Percentiles rank a stretch among this genome's conserved stretches.
Evolutionary conservation across 2,113 vertebrate genomes (phyloP).

Genomic region (Trematomus loennbergii): DNA sequence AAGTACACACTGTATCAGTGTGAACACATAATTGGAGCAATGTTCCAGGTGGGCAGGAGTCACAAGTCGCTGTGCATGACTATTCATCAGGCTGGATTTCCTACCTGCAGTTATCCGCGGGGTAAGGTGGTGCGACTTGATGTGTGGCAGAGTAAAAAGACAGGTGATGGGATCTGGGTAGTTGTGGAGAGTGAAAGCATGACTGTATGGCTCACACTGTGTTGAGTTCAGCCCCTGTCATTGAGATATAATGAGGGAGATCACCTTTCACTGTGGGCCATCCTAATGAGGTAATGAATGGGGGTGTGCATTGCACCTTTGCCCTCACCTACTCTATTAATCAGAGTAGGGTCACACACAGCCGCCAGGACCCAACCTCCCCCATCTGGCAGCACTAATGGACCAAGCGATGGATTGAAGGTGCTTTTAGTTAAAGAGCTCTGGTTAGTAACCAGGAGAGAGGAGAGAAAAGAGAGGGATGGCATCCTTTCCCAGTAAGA

Average conservation of each 20-base stretch:
- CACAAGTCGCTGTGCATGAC: neutral
- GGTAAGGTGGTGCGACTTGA: slow-evolving; percentile 60
- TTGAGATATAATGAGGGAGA: slow-evolving; percentile 81
- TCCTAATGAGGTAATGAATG: slow-evolving; percentile 85
- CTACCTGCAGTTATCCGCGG: slow-evolving; percentile 38
- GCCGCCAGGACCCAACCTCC: slow-evolving; percentile 70
- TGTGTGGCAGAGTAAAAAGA: slow-evolving; percentile 49
- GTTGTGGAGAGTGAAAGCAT: slow-evolving; percentile 44
- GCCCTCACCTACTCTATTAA: slow-evolving; percentile 85
- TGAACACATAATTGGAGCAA: slow-evolving; percentile 54
- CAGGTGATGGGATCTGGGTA: slow-evolving; percentile 42
- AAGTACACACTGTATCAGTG: neutral
- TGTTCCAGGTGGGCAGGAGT: slow-evolving; percentile 44
- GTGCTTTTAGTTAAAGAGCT: slow-evolving; percentile 80
- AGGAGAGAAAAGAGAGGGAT: slow-evolving; percentile 10
- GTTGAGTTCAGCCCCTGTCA: slow-evolving; percentile 70
- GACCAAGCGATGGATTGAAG: slow-evolving; percentile 74
- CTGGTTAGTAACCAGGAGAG: slow-evolving; percentile 52
- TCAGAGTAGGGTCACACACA: slow-evolving; percentile 81
- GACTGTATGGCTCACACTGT: slow-evolving; percentile 58
- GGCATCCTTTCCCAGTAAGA: neutral
- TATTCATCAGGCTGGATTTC: slow-evolving; percentile 32
- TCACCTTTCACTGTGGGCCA: slow-evolving; percentile 80
- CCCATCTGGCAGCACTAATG: slow-evolving; percentile 80
- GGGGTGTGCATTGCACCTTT: slow-evolving; percentile 69